Evolutionary conservation across 2,113 vertebrate genomes (phyloP), one percentile per base, ranked within the genome.

Genomic region (Aphyosemion australe): DNA sequence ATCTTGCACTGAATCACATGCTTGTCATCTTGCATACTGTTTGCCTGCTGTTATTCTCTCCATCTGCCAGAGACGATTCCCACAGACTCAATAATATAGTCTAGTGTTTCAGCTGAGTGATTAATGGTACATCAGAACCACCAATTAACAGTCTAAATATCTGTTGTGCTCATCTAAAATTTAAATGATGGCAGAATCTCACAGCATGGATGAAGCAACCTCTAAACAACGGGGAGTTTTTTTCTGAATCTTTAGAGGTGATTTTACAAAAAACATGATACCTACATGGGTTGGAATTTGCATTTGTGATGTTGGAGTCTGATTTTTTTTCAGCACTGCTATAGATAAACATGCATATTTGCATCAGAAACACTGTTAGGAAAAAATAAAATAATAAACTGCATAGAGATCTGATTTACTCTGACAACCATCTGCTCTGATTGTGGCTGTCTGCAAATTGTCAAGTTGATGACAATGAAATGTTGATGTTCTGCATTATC

Each of bases 21-120:
- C 57, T 45, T 70, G 78, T 79, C 60, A 49, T 67, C 20, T 78
- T 71, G 47, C 51, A 51, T 59, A 81, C 61, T 59, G 46, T 32
- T 57, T 61, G 43, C 58, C 59, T 60, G 52, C 55, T 60, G 53
- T 62, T 65, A 37, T 43, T 57, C 62, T 70, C 41, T 42, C 42
- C 61, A 73, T 77, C 64, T 77, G 66, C 60, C 61, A 69, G 48
- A 56, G 50, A 58, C 18, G 66, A 69, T 39, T 65, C 43, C 65
- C 65, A 63, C 56, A 69, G 65, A 65, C 54, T 57, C 57, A 67
- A 48, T 63, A 74, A 9, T 39, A 39, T 16, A 16, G 59, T 55
- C 41, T 69, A 16, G 45, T 18, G 43, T 78, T 78, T 74, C 65
- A 62, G 21, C 39, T 10, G 26, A 61, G 10, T n/a, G 45, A 54